Evolutionary conservation across 2,113 vertebrate genomes (phyloP).

Genomic region (Hemicordylus capensis): DNA sequence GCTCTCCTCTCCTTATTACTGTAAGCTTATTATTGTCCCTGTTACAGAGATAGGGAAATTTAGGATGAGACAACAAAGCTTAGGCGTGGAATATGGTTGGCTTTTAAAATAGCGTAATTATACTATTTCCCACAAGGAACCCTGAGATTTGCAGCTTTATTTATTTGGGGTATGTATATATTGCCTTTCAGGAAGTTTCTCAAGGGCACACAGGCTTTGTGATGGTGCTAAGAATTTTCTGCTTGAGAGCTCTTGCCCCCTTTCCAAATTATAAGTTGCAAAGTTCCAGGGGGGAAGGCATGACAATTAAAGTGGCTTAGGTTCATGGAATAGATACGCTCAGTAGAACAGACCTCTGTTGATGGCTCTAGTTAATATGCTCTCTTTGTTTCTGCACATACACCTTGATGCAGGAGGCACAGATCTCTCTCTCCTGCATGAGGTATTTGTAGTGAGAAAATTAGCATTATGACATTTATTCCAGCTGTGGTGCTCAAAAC

Average conservation of each 20-base stretch:
- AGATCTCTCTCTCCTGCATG: background rate
- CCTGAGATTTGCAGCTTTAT: background rate
- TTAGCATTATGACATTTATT: slow-evolving; percentile 5
- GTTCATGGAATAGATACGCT: background rate
- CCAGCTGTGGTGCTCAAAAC: slow-evolving; percentile 5
- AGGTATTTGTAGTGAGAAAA: background rate
- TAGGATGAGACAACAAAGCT: background rate
- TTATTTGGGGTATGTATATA: too few relatives aligned
- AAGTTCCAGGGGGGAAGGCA: background rate
- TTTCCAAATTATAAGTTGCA: background rate
- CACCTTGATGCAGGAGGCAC: background rate
- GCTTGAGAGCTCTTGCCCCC: background rate
- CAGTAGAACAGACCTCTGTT: background rate
- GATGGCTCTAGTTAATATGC: background rate
- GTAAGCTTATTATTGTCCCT: background rate
- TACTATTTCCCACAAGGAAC: background rate
- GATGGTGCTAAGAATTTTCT: background rate
- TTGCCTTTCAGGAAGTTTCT: too few relatives aligned
- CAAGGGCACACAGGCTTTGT: too few relatives aligned
- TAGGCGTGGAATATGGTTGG: too few relatives aligned
- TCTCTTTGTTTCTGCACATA: background rate
- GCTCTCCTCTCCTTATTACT: too few relatives aligned
- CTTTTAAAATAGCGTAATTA: background rate
- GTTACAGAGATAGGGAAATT: background rate
- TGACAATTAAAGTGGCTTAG: background rate